Evolutionary conservation across 1,140 invertebrate species (phyloP), one percentile per base, ranked within the genome.

Genomic region (Condylostylus longicornis): DNA sequence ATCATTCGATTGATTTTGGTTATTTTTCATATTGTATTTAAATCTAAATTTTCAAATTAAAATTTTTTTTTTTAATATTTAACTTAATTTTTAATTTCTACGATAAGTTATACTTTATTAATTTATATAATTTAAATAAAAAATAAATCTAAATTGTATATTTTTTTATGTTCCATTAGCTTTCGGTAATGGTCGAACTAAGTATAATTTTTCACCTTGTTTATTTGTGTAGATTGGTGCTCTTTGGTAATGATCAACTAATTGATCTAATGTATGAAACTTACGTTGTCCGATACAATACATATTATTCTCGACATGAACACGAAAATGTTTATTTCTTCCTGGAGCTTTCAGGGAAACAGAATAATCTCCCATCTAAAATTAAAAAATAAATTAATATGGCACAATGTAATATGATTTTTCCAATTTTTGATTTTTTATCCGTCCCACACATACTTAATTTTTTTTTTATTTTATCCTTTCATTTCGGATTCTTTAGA

Each of bases 141-240:
- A n/a, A n/a, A n/a, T n/a, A n/a, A n/a, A n/a, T n/a, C n/a, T n/a
- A n/a, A n/a, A n/a, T n/a, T 7, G 23, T 25, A 25, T 33, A 42
- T 41, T 44, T 61, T 57, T 41, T 60, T 60, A 58, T 50, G 58
- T 61, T 37, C 59, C 55, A 47, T 69, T 70, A 47, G 74, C 72
- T 63, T 78, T 76, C 22, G 82, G 84, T 57, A 90, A 66, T 38
- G 86, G 77, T 48, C 86, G 78, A 51, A 91, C 85, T 42, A 93
- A 70, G 63, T 89, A 91, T 15, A 93, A 68, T 65, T 91, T 91
- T 64, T 91, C 86, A 48, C 87, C 87, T 64, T 87, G 82, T 59
- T 89, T 89, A 65, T 90, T 91, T 42, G 88, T 97, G 63, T 96
- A 98, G 53, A 98, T 98, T 32, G 95, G 95, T 44, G 94, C 89